These are phyloP conservation scores for Zootoca vivipara DNA, from an alignment of 2,113 vertebrate genomes.

Conservation along the genomic window DNA sequence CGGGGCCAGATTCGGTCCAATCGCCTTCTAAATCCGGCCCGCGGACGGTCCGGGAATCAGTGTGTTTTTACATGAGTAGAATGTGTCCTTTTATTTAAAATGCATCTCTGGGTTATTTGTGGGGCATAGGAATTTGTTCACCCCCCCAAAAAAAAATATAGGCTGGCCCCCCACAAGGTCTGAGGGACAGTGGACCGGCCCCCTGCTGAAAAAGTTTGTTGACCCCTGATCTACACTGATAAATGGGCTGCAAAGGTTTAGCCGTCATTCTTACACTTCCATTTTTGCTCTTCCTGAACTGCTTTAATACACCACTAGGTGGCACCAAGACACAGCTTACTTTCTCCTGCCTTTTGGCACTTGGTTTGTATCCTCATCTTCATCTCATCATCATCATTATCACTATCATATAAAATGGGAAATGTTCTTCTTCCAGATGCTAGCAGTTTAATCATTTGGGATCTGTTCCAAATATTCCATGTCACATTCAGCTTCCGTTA, in stretches of 20 bases:
- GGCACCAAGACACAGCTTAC: constrained; percentile 72
- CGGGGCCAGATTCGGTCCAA: no score
- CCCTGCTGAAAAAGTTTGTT: no score
- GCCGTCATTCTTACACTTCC: constrained; percentile 42
- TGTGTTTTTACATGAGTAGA: no score
- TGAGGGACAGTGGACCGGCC: no score
- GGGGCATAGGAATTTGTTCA: no score
- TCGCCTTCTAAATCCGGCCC: no score
- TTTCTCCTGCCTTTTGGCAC: constrained; percentile 8
- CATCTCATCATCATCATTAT: not conserved
- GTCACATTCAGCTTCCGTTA: not conserved
- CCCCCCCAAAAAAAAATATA: no score
- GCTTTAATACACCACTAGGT: constrained; percentile 74
- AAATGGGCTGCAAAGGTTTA: constrained; percentile 1
- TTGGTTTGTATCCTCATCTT: not conserved
- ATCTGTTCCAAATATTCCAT: not conserved
- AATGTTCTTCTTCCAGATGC: not conserved
- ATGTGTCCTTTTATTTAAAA: no score
- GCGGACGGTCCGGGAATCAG: no score
- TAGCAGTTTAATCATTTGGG: not conserved
- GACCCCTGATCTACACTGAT: no score
- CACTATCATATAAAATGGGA: not conserved
- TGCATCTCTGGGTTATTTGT: no score
- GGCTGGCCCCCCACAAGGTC: no score
- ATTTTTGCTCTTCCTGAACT: constrained; percentile 55